These are phyloP conservation scores for Hydrophis major DNA, from an alignment of 2,797 vertebrate species.

Conservation along the genomic window DNA sequence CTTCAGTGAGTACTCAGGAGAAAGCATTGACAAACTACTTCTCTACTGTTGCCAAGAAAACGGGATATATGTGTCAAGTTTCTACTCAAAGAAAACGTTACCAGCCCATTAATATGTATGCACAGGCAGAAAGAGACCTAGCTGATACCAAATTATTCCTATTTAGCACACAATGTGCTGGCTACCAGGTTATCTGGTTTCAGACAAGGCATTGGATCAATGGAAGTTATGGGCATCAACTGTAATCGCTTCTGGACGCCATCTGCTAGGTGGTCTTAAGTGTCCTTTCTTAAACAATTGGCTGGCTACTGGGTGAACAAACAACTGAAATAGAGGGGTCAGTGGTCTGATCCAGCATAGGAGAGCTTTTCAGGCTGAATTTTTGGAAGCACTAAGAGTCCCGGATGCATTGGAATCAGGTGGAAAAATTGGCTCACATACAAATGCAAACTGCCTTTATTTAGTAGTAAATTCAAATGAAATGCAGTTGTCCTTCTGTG, in stretches of 20 bases:
- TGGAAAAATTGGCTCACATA: neutral
- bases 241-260: neutral
- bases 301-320: neutral
- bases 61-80: neutral
- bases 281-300: neutral
- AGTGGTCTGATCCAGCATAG: neutral
- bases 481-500: neutral
- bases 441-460: neutral
- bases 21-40: neutral
- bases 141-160: neutral
- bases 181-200: neutral
- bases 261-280: neutral
- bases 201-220: neutral
- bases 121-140: neutral
- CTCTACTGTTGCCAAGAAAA: neutral
- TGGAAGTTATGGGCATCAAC: neutral
- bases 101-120: neutral
- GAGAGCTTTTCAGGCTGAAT: neutral
- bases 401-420: neutral
- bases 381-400: neutral
- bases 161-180: neutral
- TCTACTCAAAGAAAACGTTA: neutral
- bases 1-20: neutral
- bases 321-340: neutral
- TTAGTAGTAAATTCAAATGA: neutral